A percentile compares a stretch with the other conserved stretches of the same genome.
phyloP scores from a whole-genome alignment of 2,888 invertebrate genomes.

The Morinoia aosen region DNA sequence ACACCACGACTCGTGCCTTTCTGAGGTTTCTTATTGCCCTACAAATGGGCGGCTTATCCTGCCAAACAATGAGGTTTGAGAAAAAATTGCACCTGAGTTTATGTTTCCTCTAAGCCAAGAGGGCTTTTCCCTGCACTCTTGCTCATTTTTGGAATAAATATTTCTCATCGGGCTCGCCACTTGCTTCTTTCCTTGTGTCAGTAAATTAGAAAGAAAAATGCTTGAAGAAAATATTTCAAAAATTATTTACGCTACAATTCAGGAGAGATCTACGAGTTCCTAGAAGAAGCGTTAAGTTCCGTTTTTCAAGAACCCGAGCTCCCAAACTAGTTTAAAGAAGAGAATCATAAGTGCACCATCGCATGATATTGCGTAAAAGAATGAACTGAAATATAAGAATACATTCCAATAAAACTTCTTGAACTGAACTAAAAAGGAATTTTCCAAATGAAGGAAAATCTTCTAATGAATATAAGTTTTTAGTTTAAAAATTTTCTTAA shows the following conservation, averaged over 20 bases:
- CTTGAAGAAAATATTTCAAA: not conserved
- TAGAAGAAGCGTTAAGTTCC: not conserved
- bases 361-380: too few species aligned
- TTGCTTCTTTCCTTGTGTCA: not conserved
- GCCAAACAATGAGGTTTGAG: conserved; percentile 1
- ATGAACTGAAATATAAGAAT: too few species aligned
- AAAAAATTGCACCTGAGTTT: not conserved
- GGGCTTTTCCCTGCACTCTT: not conserved
- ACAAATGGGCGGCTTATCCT: not conserved
- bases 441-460: too few species aligned
- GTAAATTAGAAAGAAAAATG: not conserved
- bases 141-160: conserved; percentile 8
- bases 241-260: not conserved
- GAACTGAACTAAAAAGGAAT: too few species aligned
- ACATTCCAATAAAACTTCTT: too few species aligned
- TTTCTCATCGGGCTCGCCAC: not conserved
- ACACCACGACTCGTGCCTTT: not conserved
- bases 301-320: not conserved
- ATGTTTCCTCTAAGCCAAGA: not conserved
- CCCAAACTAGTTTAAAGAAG: not conserved
- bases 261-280: not conserved
- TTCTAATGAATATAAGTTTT: too few species aligned
- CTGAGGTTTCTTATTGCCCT: not conserved
- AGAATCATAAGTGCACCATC: not conserved
- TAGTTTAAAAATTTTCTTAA: too few species aligned